Evolutionary conservation across 2,797 vertebrate genomes (phyloP).

Genomic region (Lagorchestes hirsutus): DNA sequence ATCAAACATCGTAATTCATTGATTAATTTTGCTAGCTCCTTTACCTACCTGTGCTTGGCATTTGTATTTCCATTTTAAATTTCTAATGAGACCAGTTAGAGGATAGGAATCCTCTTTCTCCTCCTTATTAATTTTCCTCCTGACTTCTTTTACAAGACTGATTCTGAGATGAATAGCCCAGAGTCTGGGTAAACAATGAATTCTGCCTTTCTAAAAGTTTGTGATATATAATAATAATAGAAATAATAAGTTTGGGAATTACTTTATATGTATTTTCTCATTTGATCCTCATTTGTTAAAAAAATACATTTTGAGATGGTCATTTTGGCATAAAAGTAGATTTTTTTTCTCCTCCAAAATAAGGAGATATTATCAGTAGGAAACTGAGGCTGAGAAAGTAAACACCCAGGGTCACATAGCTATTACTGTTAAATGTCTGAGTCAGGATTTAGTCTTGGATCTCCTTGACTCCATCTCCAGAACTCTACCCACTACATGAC

Average conservation of each 20-base stretch:
- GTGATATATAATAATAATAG: neutral
- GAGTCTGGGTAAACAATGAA: neutral
- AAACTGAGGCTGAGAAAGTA: neutral
- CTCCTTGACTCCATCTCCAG: neutral
- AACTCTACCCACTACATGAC: neutral
- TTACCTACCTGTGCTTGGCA: neutral
- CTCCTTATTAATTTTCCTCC: neutral
- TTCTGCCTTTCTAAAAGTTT: neutral
- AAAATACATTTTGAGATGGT: no score
- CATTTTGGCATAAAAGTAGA: no score
- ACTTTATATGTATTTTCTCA: neutral
- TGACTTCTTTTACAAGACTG: neutral
- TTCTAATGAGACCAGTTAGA: neutral
- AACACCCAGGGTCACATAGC: neutral
- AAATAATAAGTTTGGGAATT: neutral
- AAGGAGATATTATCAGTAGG: neutral
- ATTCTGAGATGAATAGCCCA: neutral
- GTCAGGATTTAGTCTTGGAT: no score
- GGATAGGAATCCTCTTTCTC: neutral
- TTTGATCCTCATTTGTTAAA: neutral
- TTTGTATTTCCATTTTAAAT: conserved; percentile 8
- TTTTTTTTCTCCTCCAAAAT: no score
- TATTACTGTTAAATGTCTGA: neutral
- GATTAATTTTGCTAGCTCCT: conserved; percentile 34
- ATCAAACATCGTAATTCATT: conserved; percentile 64